A percentile compares a stretch with the other conserved stretches of the same genome.
Conservation (phyloP, 2,797 vertebrate genomes). For the Ciconia nigra region DNA sequence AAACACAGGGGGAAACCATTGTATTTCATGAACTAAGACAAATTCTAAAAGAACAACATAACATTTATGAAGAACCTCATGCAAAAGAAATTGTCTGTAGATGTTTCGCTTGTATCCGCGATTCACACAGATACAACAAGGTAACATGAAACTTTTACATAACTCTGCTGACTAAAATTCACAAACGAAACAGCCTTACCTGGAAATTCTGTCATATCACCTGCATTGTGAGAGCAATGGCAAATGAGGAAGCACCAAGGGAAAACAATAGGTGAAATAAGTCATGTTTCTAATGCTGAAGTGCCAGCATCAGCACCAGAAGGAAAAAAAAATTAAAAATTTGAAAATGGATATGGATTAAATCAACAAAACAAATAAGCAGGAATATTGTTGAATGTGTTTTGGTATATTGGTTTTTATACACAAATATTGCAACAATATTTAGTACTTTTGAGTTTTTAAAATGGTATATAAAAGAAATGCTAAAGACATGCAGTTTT, state of each 20-base stretch:
- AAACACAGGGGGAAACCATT: background rate
- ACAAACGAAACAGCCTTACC: constrained; percentile 81
- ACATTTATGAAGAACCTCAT: constrained; percentile 14
- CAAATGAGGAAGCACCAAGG: constrained; percentile 85
- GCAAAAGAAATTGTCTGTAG: constrained; percentile 38
- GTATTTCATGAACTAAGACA: constrained; percentile 20
- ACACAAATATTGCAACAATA: constrained; percentile 58
- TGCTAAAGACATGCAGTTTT: background rate
- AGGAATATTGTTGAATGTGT: constrained; percentile 65
- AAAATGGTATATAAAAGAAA: background rate
- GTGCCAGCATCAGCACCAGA: constrained; percentile 71
- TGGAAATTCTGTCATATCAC: constrained; percentile 87
- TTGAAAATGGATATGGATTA: constrained; percentile 74
- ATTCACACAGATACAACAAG: constrained; percentile 63
- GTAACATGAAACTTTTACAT: constrained; percentile 26
- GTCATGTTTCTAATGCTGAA: constrained; percentile 72
- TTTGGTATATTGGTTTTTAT: constrained; percentile 38
- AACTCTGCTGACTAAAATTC: constrained; percentile 48
- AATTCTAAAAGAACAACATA: constrained; percentile 11
- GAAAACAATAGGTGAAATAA: constrained; percentile 83
- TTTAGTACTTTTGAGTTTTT: background rate
- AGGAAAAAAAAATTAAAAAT: constrained; percentile 66
- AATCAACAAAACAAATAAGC: constrained; percentile 66
- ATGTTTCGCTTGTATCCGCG: constrained; percentile 64
- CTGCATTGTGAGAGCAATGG: constrained; percentile 86